Conservation (phyloP, 37 sponge, comb jelly and placozoan species). For the Halichondria panicea region DNA sequence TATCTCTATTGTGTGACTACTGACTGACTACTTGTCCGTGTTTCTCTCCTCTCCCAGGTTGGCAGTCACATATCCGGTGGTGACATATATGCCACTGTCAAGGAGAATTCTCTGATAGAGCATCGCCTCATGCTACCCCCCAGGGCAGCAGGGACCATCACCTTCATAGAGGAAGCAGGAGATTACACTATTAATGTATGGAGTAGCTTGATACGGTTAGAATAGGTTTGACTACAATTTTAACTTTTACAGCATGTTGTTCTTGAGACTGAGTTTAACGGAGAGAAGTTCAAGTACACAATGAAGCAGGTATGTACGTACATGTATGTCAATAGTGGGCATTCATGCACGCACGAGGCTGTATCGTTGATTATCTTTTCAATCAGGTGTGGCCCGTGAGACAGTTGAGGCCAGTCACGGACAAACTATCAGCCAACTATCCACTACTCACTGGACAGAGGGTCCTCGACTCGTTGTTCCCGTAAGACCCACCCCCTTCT, state of each 20-base stretch:
- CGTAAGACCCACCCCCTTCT: too few species aligned
- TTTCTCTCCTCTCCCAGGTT: constrained; percentile 49
- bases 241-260: constrained; percentile 62
- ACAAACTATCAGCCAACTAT: constrained; percentile 95
- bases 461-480: constrained; percentile 98
- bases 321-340: neutral
- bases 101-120: constrained; percentile 91
- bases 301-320: constrained; percentile 84
- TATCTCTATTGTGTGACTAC: neutral
- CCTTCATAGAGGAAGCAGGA: constrained; percentile 86
- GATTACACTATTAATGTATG: constrained; percentile 84
- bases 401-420: constrained; percentile 88
- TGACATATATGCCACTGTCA: constrained; percentile 84
- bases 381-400: constrained; percentile 97
- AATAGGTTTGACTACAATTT: neutral
- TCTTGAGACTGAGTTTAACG: constrained; percentile 94
- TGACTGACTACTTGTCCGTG: neutral
- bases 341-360: neutral
- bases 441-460: constrained; percentile 98
- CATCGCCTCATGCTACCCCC: constrained; percentile 91
- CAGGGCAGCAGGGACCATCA: constrained; percentile 84
- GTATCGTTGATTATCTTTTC: neutral
- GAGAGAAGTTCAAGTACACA: constrained; percentile 78
- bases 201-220: neutral
- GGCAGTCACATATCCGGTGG: constrained; percentile 95